phyloP scores from a whole-genome alignment of 1,140 invertebrate genomes.

The Pectinophora gossypiella region DNA sequence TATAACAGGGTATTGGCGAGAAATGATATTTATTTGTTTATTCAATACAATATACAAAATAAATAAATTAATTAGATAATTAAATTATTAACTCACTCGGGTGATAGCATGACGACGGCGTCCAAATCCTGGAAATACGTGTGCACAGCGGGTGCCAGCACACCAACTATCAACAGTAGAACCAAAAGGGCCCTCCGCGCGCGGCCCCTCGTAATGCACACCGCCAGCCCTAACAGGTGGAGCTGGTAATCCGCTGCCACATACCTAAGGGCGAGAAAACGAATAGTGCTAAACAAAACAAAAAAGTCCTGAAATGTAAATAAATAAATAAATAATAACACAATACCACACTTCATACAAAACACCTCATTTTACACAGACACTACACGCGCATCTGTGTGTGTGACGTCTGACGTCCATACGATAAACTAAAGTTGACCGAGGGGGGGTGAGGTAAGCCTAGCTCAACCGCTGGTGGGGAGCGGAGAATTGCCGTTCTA shows the following conservation, averaged over 20 bases:
- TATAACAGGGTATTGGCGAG: neutral
- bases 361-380: too few species aligned
- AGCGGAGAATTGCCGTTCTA: too few species aligned
- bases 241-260: conserved; percentile 39
- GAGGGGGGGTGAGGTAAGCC: too few species aligned
- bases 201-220: conserved; percentile 13
- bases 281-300: too few species aligned
- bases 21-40: neutral
- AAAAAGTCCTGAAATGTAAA: too few species aligned
- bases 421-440: too few species aligned
- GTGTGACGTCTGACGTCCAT: too few species aligned
- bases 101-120: conserved; percentile 20
- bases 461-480: too few species aligned
- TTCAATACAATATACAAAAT: neutral
- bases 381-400: too few species aligned
- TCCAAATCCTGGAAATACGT: conserved; percentile 31
- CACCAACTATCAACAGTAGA: conserved; percentile 21
- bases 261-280: conserved; percentile 28
- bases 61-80: too few species aligned
- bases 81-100: conserved; percentile 49
- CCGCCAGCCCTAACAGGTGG: conserved; percentile 22
- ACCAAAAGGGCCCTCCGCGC: conserved; percentile 12
- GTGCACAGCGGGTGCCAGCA: conserved; percentile 27
- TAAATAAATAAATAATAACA: too few species aligned
- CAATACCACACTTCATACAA: too few species aligned